These are phyloP conservation scores for Mastomys natalensis DNA, from an alignment of 2,113 vertebrate genomes.

Conservation along the genomic window DNA sequence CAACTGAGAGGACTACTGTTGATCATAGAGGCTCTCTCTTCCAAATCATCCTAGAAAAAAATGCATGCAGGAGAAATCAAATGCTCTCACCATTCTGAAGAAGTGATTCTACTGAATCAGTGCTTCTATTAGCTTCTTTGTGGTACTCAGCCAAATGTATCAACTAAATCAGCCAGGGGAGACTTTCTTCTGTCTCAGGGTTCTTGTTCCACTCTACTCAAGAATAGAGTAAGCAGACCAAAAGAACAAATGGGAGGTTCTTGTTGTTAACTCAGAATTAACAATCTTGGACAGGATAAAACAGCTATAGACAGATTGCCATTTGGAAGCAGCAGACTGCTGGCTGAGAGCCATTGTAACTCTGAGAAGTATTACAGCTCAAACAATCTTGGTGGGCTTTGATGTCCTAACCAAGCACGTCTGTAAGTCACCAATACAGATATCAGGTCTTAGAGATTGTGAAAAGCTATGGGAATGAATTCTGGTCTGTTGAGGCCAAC, in stretches of 20 bases:
- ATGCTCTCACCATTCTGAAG: neutral
- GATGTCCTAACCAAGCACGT: neutral
- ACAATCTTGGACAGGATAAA: neutral
- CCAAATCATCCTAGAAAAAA: neutral
- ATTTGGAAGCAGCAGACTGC: neutral
- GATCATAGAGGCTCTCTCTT: too few relatives aligned
- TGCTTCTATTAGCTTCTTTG: neutral
- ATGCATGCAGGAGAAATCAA: neutral
- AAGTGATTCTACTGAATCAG: neutral
- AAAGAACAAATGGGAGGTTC: neutral
- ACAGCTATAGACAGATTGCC: neutral
- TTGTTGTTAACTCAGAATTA: neutral
- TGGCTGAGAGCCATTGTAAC: neutral
- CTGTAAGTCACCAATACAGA: neutral
- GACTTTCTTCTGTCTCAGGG: too few relatives aligned
- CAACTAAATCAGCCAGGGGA: neutral
- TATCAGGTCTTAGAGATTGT: neutral
- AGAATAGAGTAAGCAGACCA: neutral
- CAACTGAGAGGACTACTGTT: neutral
- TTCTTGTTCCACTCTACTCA: neutral
- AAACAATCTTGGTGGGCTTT: neutral
- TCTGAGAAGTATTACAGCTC: neutral
- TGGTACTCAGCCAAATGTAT: neutral
- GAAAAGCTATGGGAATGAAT: neutral
- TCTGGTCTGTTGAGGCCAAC: neutral